These are phyloP conservation scores for Diplodus puntazzo DNA, from an alignment of 2,797 vertebrate species.

Conservation along the genomic window DNA sequence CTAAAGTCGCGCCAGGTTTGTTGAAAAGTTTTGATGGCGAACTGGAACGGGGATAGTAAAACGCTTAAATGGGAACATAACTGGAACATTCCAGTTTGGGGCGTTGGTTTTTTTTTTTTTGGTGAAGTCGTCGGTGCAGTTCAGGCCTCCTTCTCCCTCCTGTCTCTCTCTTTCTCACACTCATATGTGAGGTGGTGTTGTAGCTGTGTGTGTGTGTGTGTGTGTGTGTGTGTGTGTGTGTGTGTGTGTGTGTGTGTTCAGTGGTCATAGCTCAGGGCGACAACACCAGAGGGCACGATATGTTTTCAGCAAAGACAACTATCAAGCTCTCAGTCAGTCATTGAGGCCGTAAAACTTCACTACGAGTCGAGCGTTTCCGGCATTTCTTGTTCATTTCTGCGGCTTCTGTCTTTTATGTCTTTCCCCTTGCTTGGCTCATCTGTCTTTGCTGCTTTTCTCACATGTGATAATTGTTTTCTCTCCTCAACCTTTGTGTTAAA, in stretches of 20 bases:
- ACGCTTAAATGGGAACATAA: not conserved
- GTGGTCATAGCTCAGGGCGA: not conserved
- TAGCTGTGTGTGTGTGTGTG: too few species aligned
- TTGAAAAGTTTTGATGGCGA: not conserved
- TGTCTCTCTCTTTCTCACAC: constrained; percentile 15
- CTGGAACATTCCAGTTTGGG: constrained; percentile 49
- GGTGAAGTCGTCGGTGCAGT: constrained; percentile 1
- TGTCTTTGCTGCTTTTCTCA: not conserved
- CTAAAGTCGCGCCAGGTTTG: constrained; percentile 9
- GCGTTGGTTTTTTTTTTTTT: constrained; percentile 45
- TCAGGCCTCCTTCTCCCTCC: constrained; percentile 4
- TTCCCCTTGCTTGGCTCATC: not conserved
- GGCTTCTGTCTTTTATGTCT: not conserved
- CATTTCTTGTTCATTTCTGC: not conserved
- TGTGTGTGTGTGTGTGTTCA: constrained; percentile 12
- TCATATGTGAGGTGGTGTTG: not conserved
- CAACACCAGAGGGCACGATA: constrained; percentile 65
- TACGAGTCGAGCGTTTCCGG: not conserved
- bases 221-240: too few species aligned
- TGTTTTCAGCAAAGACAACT: constrained; percentile 13
- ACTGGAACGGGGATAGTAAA: not conserved
- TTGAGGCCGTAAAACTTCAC: not conserved
- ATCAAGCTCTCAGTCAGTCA: too few species aligned
- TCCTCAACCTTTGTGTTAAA: not conserved
- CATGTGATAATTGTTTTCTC: not conserved